Evolutionary conservation across 1,140 invertebrate genomes (phyloP), one percentile per base, ranked within the genome.

Genomic region (Anoplolepis gracilipes): DNA sequence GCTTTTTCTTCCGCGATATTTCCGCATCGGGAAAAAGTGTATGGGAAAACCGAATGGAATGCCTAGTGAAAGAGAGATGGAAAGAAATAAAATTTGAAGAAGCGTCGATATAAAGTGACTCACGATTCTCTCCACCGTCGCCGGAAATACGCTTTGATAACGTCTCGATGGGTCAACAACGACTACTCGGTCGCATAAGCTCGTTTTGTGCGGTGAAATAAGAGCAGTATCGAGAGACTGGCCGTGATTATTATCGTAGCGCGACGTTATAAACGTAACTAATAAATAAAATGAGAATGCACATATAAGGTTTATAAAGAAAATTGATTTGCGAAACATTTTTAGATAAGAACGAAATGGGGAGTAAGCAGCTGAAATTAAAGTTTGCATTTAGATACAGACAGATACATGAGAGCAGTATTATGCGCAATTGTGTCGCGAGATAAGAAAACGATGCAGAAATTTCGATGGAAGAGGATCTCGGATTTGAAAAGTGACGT

Each of bases 61-160:
- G 72, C 2, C 6, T 5, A 13, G 28, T 25, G 25, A 49, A 59
- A 42, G 19, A 67, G n/a, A 61, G 22, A 57, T 8, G 46, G 28
- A 11, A 16, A 49, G 67, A 75, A 88, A 69, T 61, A 76, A 86
- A 88, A 87, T 59, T 85, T 36, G 59, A 82, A 62, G 67, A 75
- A 85, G 22, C 49, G 42, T 19, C 75, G 69, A 85, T 64, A 49
- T 49, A 89, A 77, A 89, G 33, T 22, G 53, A 73, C 25, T 81
- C 28, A 19, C 36, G 2, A 57, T 25, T 70, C 46, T 10, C n/a
- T 19, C 25, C 11, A n/a, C 16, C 55, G 33, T 7, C 39, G 55
- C 5, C 30, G 69, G 85, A 76, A 88, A 22, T 61, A 33, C 36
- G 13, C 22, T 76, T 70, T 70, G 78, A 87, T 88, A 84, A 87